Evolutionary conservation across 2,797 vertebrate species (phyloP).

Genomic region (Periparus ater): DNA sequence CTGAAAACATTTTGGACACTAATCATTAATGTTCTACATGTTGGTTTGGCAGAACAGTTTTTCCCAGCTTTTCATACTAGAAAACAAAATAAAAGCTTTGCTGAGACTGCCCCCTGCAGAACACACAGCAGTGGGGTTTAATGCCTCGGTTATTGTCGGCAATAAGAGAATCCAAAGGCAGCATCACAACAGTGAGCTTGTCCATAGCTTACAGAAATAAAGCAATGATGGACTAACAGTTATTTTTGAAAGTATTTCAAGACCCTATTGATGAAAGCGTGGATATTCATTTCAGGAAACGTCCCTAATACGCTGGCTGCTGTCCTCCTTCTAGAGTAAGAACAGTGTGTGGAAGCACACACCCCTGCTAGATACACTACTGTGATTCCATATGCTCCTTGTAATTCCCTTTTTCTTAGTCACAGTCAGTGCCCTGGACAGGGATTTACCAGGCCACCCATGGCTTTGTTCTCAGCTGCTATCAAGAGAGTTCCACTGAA

Average conservation of each 20-base stretch:
- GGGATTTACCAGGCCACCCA: not conserved
- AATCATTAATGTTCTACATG: constrained; percentile 10
- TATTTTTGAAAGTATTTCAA: not conserved
- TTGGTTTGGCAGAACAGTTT: constrained; percentile 31
- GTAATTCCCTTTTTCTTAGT: not conserved
- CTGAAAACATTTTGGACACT: constrained; percentile 60
- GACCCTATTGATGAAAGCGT: not conserved
- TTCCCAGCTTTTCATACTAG: not conserved
- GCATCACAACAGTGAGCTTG: not conserved
- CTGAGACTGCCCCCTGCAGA: constrained; percentile 65
- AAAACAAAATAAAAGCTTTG: constrained; percentile 53
- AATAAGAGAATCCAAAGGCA: not conserved
- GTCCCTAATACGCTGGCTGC: not conserved
- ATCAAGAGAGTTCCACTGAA: not conserved
- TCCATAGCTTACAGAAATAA: not conserved
- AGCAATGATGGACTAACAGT: not conserved
- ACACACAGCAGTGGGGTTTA: not conserved
- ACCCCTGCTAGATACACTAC: not conserved
- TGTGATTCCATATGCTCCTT: not conserved
- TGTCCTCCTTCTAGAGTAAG: not conserved
- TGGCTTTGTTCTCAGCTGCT: not conserved
- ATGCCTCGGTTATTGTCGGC: not conserved
- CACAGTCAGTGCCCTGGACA: not conserved
- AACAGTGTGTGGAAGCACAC: not conserved
- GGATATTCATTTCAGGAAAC: not conserved